Evolutionary conservation across 2,113 vertebrate genomes (phyloP).

Genomic region (Taxidea taxus): DNA sequence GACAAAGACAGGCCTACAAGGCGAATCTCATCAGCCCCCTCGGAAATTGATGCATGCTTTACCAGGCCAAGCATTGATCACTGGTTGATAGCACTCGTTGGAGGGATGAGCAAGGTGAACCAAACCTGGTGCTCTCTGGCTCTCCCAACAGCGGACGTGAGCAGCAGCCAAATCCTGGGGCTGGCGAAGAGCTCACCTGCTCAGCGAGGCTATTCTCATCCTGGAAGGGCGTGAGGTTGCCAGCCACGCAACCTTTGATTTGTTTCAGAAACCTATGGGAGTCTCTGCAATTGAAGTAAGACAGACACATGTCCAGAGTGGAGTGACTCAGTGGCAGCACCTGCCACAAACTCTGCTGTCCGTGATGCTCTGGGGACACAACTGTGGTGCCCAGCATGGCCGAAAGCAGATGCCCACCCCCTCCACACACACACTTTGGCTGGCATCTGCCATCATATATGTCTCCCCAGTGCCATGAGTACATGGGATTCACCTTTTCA

Average conservation of each 20-base stretch:
- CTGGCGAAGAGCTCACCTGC: rapidly evolving
- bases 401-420: background rate
- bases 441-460: background rate
- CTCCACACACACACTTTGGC: background rate
- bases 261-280: constrained; percentile 51
- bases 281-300: constrained; percentile 37
- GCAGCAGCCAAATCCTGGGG: background rate
- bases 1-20: constrained; percentile 42
- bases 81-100: constrained; percentile 57
- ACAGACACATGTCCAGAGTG: background rate
- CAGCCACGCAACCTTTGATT: constrained; percentile 18
- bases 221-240: background rate
- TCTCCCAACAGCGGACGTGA: background rate
- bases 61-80: constrained; percentile 64
- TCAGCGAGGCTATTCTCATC: background rate
- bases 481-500: background rate
- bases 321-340: background rate
- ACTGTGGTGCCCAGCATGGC: rapidly evolving
- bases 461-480: background rate
- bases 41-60: constrained; percentile 56
- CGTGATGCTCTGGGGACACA: constrained; percentile 24
- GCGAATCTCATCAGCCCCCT: constrained; percentile 71
- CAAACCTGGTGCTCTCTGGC: constrained; percentile 58
- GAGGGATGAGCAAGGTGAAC: constrained; percentile 49
- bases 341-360: background rate